Base-by-base conservation (phyloP, 2,797 vertebrate species). In the Bradypodion ventrale region DNA sequence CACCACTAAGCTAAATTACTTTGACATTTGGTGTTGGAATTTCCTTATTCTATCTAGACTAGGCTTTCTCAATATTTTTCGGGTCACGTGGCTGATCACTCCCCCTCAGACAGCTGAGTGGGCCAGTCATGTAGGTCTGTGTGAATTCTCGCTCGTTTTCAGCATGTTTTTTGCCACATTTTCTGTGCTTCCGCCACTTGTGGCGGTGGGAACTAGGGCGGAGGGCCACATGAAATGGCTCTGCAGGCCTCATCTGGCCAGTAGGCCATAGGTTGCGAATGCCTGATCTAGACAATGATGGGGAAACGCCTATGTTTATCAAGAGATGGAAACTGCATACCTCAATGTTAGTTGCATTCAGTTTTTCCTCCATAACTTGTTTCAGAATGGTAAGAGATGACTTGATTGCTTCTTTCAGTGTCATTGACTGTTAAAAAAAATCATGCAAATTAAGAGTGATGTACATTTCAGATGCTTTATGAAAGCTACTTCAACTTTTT, bases 351-450 rank as follows among this genome's bases (percentile, higher is more conserved):
- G 97, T 99, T 87, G 99, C 97, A n/a, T 99, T 99, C 89, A 99
- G 96, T 84, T 99, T 99, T 94, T 99, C 99, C 93, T 99, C 99
- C 99, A 99, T 99, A 85, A 99, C 99, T 96, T 99, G 99, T 89
- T 99, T 99, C 89, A 99, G 96, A 92, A 99, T 99, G 91, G 98
- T 98, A 75, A 99, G 97, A 70, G 99, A 99, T 19, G 98, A 99
- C 92, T 99, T 99, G 94, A 99, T 99, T 88, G 98, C 99, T 77
- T 99, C 98, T 95, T 99, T 99, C 96, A 99, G 96, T 49, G 98
- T 99, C 98, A 99, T 99, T 29, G 98, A 99, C 99, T 99, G 93
- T 37, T 84, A 0, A 92, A 75, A 87, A 63, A 88, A 89, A 66
- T 0, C 4, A 0, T 52, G 32, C 72, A 80, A 65, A 66, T n/a